Evolutionary conservation across 2,113 vertebrate genomes (phyloP).

Genomic region (Dascyllus trimaculatus): DNA sequence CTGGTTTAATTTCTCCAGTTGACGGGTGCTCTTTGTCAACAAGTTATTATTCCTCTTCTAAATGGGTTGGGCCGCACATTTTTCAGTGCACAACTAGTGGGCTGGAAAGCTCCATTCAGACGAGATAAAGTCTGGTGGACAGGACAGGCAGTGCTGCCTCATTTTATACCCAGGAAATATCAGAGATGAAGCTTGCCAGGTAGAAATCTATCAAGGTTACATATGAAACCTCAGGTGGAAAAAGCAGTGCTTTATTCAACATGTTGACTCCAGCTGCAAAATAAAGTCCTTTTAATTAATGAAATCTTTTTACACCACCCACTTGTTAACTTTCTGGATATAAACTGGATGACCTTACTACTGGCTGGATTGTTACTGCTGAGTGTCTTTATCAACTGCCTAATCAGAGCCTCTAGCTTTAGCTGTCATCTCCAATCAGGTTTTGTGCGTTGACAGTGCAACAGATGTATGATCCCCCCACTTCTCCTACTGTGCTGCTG

Average conservation of each 20-base stretch:
- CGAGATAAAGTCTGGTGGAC: conserved; percentile 35
- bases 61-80: conserved; percentile 62
- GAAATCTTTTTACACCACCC: background rate
- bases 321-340: background rate
- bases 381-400: conserved; percentile 50
- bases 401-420: conserved; percentile 64
- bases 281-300: conserved; percentile 6
- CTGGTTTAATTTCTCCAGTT: conserved; percentile 62
- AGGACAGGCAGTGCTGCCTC: background rate
- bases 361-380: conserved; percentile 7
- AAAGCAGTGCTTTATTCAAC: background rate
- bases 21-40: conserved; percentile 69
- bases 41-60: conserved; percentile 68
- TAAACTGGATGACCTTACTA: background rate
- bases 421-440: conserved; percentile 65
- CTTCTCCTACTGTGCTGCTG: background rate
- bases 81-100: conserved; percentile 49
- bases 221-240: background rate
- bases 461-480: conserved; percentile 46
- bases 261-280: background rate
- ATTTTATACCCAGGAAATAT: conserved; percentile 31
- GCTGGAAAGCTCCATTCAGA: conserved; percentile 47
- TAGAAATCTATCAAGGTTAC: conserved; percentile 28
- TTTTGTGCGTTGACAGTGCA: conserved; percentile 54
- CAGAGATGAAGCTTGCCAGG: conserved; percentile 18